Evolutionary conservation across 2,797 vertebrate genomes (phyloP).

Genomic region (Carapus acus): DNA sequence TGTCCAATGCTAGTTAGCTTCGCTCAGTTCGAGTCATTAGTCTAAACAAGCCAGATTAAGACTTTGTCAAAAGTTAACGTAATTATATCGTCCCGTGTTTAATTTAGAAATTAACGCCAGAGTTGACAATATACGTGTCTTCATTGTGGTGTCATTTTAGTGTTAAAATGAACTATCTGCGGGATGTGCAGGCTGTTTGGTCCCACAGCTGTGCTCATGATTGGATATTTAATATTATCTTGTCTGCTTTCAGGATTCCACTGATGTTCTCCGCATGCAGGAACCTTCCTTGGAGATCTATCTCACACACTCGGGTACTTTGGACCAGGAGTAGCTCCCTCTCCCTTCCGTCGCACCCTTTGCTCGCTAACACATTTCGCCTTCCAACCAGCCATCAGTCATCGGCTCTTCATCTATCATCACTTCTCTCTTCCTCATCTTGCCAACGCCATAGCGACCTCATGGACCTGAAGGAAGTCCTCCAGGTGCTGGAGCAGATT

Average conservation of each 20-base stretch:
- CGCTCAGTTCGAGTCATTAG: too few species aligned
- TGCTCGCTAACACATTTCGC: neutral
- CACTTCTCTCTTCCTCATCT: conserved; percentile 13
- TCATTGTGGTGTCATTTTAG: too few species aligned
- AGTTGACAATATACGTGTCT: too few species aligned
- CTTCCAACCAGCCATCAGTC: conserved; percentile 2
- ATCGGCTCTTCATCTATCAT: neutral
- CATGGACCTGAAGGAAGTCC: conserved; percentile 79
- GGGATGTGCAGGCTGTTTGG: too few species aligned
- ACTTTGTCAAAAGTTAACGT: too few species aligned
- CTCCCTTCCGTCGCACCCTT: conserved; percentile 1
- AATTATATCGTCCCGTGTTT: too few species aligned
- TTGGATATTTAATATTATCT: neutral
- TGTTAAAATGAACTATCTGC: too few species aligned
- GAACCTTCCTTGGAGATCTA: conserved; percentile 39
- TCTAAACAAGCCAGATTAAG: too few species aligned
- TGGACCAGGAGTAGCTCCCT: conserved; percentile 9
- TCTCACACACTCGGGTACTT: conserved; percentile 22
- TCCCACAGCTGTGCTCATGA: too few species aligned
- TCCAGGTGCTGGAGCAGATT: conserved; percentile 78
- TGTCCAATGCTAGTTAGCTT: too few species aligned
- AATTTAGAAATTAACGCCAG: too few species aligned
- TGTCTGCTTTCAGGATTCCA: conserved; percentile 35
- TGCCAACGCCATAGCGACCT: neutral
- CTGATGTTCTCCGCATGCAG: conserved; percentile 54